A percentile compares a stretch with the other conserved stretches of the same genome.
phyloP scores from a whole-genome alignment of 2,888 invertebrate genomes.

The Eretmocerus hayati region DNA sequence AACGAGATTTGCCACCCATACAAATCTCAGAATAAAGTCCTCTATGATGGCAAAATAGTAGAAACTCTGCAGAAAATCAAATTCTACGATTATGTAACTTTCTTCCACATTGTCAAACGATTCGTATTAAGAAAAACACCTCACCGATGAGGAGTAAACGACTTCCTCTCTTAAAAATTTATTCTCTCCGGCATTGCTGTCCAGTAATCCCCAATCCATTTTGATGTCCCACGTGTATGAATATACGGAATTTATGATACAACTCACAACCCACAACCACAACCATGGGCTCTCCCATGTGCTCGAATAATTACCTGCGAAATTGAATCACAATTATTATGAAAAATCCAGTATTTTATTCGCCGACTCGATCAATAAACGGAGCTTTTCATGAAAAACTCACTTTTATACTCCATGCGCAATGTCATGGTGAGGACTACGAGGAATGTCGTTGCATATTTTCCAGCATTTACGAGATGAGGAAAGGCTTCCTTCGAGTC shows the following conservation, averaged over 20 bases:
- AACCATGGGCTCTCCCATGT: constrained; percentile 75
- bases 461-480: constrained; percentile 95
- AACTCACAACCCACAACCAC: constrained; percentile 82
- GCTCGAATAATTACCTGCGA: constrained; percentile 53
- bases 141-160: constrained; percentile 85
- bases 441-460: constrained; percentile 95
- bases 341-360: no score
- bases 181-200: constrained; percentile 85
- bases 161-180: constrained; percentile 88
- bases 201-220: constrained; percentile 98
- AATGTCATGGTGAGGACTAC: constrained; percentile 81
- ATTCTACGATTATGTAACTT: constrained; percentile 3
- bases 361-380: no score
- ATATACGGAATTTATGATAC: constrained; percentile 84
- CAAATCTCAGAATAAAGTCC: constrained; percentile 86
- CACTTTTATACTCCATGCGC: constrained; percentile 59
- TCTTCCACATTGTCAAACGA: no score
- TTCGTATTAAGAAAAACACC: no score
- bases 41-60: constrained; percentile 96
- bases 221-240: constrained; percentile 97
- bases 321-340: neutral
- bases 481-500: constrained; percentile 92
- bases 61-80: constrained; percentile 59
- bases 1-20: constrained; percentile 85
- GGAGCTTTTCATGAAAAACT: no score